phyloP scores from a whole-genome alignment of 2,888 invertebrate species.

The Volucella inflata region DNA sequence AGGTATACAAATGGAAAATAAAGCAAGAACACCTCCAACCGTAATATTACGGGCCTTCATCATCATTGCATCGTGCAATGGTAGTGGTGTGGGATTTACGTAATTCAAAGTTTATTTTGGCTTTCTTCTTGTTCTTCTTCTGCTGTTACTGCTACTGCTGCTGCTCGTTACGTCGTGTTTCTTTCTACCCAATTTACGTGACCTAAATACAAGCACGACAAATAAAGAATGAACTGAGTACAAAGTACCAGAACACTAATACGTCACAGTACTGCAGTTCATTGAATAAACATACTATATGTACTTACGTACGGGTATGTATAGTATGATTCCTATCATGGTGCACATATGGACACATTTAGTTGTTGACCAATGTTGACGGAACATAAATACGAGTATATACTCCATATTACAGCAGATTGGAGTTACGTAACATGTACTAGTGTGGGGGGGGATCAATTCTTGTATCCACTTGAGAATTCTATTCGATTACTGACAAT shows the following conservation, averaged over 20 bases:
- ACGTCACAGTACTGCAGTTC: conserved; percentile 4
- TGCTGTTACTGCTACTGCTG: no score
- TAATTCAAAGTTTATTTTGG: conserved; percentile 34
- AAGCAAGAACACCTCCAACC: conserved; percentile 26
- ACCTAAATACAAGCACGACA: conserved; percentile 35
- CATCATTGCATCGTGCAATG: neutral
- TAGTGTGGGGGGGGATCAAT: neutral
- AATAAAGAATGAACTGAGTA: neutral
- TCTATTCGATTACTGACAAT: conserved; percentile 47
- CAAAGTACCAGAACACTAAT: neutral
- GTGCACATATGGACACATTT: conserved; percentile 32
- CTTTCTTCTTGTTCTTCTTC: neutral
- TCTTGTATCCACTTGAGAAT: conserved; percentile 34
- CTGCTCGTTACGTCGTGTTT: neutral
- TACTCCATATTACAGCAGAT: neutral
- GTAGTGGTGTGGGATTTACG: conserved; percentile 11
- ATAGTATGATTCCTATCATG: neutral
- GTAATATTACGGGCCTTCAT: conserved; percentile 39
- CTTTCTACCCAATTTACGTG: conserved; percentile 35
- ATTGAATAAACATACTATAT: neutral
- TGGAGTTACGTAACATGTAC: conserved; percentile 15
- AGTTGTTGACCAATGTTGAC: conserved; percentile 11
- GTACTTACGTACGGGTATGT: no score
- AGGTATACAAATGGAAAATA: neutral
- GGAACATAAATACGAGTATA: neutral